Percentiles rank a stretch among this genome's conserved stretches.
phyloP scores from a whole-genome alignment of 2,888 invertebrate species.

The Pecten maximus region DNA sequence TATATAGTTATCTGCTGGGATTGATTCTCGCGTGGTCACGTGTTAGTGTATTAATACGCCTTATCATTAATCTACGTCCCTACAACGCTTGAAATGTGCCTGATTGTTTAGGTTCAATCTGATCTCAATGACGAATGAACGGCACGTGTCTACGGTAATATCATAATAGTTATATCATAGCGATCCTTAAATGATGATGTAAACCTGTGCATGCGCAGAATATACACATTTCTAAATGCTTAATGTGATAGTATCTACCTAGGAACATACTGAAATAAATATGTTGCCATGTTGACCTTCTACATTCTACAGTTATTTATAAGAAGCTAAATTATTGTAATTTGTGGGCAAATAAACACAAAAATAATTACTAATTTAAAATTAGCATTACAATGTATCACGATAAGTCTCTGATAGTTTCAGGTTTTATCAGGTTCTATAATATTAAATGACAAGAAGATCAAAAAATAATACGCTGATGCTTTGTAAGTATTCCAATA shows the following conservation, averaged over 20 bases:
- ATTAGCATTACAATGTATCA: too few relatives aligned
- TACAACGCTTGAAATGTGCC: neutral
- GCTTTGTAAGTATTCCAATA: too few relatives aligned
- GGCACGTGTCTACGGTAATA: neutral
- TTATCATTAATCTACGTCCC: conserved; percentile 14
- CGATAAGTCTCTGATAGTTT: too few relatives aligned
- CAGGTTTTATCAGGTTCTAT: too few relatives aligned
- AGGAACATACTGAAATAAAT: too few relatives aligned
- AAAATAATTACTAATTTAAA: too few relatives aligned
- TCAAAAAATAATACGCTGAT: too few relatives aligned
- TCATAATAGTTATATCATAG: neutral
- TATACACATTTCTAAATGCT: neutral
- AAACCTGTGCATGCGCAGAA: neutral
- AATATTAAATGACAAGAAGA: too few relatives aligned
- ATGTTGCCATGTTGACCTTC: too few relatives aligned
- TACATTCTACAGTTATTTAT: too few relatives aligned
- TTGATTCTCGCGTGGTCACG: conserved; percentile 5
- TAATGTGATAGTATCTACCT: neutral
- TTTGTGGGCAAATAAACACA: too few relatives aligned
- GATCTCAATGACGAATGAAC: neutral
- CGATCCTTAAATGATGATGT: neutral
- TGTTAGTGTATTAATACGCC: conserved; percentile 5
- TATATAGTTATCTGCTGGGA: conserved; percentile 1
- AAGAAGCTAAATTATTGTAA: too few relatives aligned
- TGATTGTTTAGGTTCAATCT: neutral